Evolutionary conservation across 1,140 invertebrate genomes (phyloP).

Genomic region (Harlomillsia oculata): DNA sequence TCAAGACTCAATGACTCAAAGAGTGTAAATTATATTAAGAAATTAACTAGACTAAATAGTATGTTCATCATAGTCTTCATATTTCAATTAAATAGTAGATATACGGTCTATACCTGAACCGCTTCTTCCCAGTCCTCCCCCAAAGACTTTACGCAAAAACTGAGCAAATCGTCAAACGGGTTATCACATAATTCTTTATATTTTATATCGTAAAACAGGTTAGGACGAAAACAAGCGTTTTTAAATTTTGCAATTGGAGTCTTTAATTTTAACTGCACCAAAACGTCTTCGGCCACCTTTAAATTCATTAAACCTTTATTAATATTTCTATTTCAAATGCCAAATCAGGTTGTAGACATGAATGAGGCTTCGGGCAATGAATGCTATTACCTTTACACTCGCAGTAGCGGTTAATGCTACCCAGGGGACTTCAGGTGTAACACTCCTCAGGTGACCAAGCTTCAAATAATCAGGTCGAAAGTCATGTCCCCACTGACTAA

Average conservation of each 20-base stretch:
- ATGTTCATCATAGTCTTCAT: too few relatives aligned
- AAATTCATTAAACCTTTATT: too few relatives aligned
- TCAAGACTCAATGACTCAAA: constrained; percentile 5
- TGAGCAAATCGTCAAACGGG: constrained; percentile 62
- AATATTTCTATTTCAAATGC: too few relatives aligned
- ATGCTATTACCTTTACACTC: constrained; percentile 42
- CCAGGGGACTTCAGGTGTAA: constrained; percentile 62
- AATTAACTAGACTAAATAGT: too few relatives aligned
- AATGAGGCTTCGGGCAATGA: background rate
- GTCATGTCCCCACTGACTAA: constrained; percentile 96
- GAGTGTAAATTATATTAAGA: constrained; percentile 4
- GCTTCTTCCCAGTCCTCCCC: constrained; percentile 39
- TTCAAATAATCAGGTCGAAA: constrained; percentile 91
- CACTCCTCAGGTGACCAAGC: constrained; percentile 60
- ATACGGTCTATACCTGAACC: constrained; percentile 37
- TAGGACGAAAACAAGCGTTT: constrained; percentile 53
- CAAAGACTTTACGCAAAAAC: constrained; percentile 49
- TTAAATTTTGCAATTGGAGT: constrained; percentile 50
- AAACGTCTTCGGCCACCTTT: constrained; percentile 53
- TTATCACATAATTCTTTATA: constrained; percentile 71
- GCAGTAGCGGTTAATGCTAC: constrained; percentile 92
- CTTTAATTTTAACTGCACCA: constrained; percentile 46
- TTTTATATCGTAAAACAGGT: constrained; percentile 60
- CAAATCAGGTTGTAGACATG: too few relatives aligned
- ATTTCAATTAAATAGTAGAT: too few relatives aligned